phyloP scores from a whole-genome alignment of 2,888 invertebrate genomes.

The Sialis lutaria region DNA sequence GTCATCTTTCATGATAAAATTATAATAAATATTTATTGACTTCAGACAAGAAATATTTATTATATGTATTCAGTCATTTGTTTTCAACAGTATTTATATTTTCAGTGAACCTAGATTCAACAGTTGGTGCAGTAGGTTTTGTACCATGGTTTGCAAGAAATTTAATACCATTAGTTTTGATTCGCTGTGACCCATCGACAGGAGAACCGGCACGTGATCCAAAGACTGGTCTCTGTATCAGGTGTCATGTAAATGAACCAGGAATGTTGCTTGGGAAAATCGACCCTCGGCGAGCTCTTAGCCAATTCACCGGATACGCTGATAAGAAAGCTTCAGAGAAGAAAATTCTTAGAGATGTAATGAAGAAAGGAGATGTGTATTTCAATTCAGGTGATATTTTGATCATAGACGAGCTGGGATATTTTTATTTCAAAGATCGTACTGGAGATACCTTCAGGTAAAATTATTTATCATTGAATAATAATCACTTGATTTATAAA shows the following conservation, averaged over 20 bases:
- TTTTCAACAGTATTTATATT: conserved; percentile 11
- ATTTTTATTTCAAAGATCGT: conserved; percentile 84
- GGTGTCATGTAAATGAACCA: conserved; percentile 66
- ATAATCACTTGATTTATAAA: neutral
- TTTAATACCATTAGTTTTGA: conserved; percentile 47
- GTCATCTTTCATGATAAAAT: too few relatives aligned
- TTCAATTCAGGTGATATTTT: conserved; percentile 87
- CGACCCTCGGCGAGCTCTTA: conserved; percentile 31
- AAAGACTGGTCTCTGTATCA: conserved; percentile 54
- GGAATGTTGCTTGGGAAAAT: conserved; percentile 72
- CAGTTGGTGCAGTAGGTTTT: conserved; percentile 83
- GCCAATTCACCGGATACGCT: conserved; percentile 55
- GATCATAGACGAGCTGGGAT: conserved; percentile 81
- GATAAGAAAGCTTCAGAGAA: conserved; percentile 47
- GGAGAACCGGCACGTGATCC: conserved; percentile 57
- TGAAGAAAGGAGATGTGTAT: conserved; percentile 68
- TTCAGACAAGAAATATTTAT: too few relatives aligned
- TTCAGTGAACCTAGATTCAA: conserved; percentile 80
- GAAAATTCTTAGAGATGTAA: conserved; percentile 53
- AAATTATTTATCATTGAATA: conserved; percentile 3
- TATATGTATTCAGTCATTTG: too few relatives aligned
- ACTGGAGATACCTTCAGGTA: conserved; percentile 64
- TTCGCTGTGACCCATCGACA: conserved; percentile 45
- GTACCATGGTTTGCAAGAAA: conserved; percentile 42
- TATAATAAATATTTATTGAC: too few relatives aligned